Percentiles rank a stretch among this genome's conserved stretches.
Conservation (phyloP, 2,113 vertebrate species). For the Hystrix brachyura region DNA sequence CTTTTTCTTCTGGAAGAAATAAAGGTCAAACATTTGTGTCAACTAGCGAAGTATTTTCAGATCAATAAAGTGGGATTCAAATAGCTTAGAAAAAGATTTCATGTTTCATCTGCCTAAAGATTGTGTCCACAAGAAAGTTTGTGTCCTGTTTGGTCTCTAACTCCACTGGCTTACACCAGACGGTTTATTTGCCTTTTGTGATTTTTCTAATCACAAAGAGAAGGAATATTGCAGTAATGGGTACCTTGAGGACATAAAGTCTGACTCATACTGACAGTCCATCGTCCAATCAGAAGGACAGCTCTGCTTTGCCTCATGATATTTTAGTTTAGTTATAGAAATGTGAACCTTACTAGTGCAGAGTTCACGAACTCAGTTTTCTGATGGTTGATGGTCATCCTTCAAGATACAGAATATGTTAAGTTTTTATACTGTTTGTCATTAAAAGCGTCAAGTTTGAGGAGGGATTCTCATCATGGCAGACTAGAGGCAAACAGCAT, state of each 20-base stretch:
- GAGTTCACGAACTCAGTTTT: constrained; percentile 52
- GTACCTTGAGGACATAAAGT: neutral
- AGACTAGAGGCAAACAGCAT: neutral
- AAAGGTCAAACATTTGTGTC: constrained; percentile 61
- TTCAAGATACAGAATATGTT: constrained; percentile 11
- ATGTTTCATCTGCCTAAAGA: constrained; percentile 16
- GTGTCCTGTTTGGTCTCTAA: neutral
- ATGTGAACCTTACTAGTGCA: neutral
- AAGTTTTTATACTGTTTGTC: constrained; percentile 48
- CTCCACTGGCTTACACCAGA: neutral
- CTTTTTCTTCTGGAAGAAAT: constrained; percentile 66
- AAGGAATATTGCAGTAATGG: neutral
- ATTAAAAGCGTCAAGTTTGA: constrained; percentile 63
- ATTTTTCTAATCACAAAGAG: constrained; percentile 9
- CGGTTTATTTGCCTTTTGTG: neutral
- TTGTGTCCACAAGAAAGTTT: neutral
- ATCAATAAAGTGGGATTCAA: constrained; percentile 67
- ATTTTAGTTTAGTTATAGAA: constrained; percentile 49
- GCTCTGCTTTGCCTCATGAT: constrained; percentile 6
- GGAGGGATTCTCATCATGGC: neutral
- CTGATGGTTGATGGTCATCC: neutral
- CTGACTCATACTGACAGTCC: neutral
- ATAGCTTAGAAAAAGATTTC: constrained; percentile 22
- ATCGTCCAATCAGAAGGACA: neutral
- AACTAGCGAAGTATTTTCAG: constrained; percentile 48